These are phyloP conservation scores for Myripristis murdjan DNA, from an alignment of 2,797 vertebrate species.

Conservation along the genomic window DNA sequence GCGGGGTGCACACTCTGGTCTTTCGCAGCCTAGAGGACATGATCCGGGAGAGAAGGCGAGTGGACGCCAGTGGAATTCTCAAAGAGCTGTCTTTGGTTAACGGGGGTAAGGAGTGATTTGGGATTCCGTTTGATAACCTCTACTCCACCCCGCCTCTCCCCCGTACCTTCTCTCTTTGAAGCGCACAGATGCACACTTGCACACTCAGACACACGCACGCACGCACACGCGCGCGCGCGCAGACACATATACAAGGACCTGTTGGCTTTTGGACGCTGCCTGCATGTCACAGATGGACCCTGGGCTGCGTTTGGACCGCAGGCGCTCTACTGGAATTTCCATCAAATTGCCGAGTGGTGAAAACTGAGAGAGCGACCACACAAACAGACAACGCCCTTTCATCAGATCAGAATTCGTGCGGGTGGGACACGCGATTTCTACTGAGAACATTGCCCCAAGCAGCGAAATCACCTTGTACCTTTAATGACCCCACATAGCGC, in stretches of 20 bases:
- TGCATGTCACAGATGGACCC: conserved; percentile 37
- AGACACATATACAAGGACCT: conserved; percentile 68
- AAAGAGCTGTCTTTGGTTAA: conserved; percentile 93
- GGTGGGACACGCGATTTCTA: conserved; percentile 60
- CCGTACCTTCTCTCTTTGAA: conserved; percentile 47
- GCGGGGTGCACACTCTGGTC: conserved; percentile 92
- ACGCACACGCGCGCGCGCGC: conserved; percentile 58
- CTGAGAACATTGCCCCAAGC: conserved; percentile 39
- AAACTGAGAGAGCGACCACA: conserved; percentile 55
- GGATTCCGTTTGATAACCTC: conserved; percentile 71
- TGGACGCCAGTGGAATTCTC: conserved; percentile 96
- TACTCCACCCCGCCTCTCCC: conserved; percentile 17
- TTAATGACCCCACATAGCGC: conserved; percentile 61
- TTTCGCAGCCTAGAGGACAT: conserved; percentile 98
- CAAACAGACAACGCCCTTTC: conserved; percentile 81
- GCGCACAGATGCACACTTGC: conserved; percentile 65
- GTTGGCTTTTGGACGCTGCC: conserved; percentile 71
- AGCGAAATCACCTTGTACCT: conserved; percentile 63
- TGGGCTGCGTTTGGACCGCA: conserved; percentile 51
- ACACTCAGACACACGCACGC: conserved; percentile 44
- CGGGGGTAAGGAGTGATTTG: conserved; percentile 89
- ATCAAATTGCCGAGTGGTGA: conserved; percentile 44
- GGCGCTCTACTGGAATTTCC: conserved; percentile 61
- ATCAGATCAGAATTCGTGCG: conserved; percentile 59
- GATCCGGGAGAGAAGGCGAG: conserved; percentile 95